Evolutionary conservation across 2,888 invertebrate genomes (phyloP).

Genomic region (Pyrrhosoma nymphula): DNA sequence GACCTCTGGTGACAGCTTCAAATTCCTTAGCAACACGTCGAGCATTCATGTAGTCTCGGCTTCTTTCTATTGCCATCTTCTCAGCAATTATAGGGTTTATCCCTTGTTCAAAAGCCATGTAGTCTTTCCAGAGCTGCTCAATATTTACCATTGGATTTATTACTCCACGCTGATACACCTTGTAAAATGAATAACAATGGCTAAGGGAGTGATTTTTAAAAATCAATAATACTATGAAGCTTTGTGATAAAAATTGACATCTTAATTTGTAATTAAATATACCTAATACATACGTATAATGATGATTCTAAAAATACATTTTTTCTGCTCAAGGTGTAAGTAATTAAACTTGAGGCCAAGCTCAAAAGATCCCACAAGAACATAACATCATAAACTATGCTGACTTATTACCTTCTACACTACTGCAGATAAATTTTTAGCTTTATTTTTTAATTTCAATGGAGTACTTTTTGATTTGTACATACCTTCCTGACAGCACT

Average conservation of each 20-base stretch:
- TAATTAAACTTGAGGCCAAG: too few species aligned
- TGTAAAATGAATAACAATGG: constrained; percentile 70
- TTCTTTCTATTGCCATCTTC: constrained; percentile 97
- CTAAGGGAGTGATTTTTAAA: too few species aligned
- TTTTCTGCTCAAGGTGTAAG: too few species aligned
- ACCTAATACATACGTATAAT: too few species aligned
- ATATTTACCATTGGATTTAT: constrained; percentile 98
- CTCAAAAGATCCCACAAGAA: too few species aligned
- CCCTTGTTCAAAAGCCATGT: constrained; percentile 96
- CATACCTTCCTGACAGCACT: constrained; percentile 96
- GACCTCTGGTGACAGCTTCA: constrained; percentile 95
- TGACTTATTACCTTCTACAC: neutral
- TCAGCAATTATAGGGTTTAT: constrained; percentile 95
- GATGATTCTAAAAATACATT: too few species aligned
- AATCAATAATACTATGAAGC: too few species aligned
- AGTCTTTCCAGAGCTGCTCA: constrained; percentile 98
- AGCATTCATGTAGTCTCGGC: constrained; percentile 98
- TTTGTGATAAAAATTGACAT: neutral
- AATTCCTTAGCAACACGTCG: constrained; percentile 97
- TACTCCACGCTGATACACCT: constrained; percentile 97
- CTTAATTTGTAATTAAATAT: neutral
- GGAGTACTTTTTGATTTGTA: neutral
- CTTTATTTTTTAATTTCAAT: neutral
- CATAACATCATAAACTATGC: too few species aligned
- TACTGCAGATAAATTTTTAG: neutral